Conservation (phyloP, 2,888 invertebrate genomes). For the Copidosoma aretas region DNA sequence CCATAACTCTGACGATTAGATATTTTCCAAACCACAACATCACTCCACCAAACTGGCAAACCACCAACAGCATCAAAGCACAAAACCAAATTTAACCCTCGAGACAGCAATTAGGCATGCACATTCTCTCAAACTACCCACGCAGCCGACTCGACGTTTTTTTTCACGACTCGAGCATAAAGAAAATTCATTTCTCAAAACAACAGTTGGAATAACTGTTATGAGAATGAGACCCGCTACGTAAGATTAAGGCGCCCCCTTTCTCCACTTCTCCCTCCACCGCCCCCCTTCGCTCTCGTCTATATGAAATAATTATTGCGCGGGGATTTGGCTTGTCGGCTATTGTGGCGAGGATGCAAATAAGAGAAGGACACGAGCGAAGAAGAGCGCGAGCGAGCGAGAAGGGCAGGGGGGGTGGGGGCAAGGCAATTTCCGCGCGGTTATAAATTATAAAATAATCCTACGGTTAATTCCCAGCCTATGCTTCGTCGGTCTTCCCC, state of each 20-base stretch:
- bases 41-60: too few species aligned
- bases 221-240: constrained; percentile 31
- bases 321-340: constrained; percentile 46
- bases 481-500: constrained; percentile 52
- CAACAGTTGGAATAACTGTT: constrained; percentile 39
- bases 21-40: too few species aligned
- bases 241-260: too few species aligned
- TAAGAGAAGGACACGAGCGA: constrained; percentile 48
- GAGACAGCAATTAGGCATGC: too few species aligned
- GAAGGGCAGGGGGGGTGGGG: constrained; percentile 33
- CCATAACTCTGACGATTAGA: constrained; percentile 47
- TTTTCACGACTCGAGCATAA: constrained; percentile 9
- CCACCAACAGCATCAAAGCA: too few species aligned
- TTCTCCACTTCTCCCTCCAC: too few species aligned
- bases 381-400: constrained; percentile 36
- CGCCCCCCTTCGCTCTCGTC: neutral
- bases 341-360: constrained; percentile 47
- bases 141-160: neutral
- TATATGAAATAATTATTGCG: constrained; percentile 50
- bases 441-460: constrained; percentile 60
- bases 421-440: constrained; percentile 48
- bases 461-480: constrained; percentile 56
- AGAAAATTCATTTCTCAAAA: constrained; percentile 36
- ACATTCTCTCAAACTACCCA: too few species aligned
- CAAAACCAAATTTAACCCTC: too few species aligned